Conservation (phyloP, 1,140 invertebrate species). For the Zaprionus ornatus region DNA sequence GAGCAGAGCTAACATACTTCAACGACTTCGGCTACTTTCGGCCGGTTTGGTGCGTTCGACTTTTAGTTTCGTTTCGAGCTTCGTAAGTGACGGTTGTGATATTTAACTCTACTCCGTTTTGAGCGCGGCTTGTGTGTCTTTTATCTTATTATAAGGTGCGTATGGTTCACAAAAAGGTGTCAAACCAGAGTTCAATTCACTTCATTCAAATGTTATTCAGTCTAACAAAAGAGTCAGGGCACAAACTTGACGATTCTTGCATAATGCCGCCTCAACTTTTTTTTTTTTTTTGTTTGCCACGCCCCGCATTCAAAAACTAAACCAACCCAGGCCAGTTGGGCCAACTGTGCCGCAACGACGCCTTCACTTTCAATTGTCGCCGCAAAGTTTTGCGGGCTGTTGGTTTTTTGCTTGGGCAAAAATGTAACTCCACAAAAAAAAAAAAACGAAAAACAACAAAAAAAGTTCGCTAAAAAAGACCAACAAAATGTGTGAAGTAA, state of each 20-base stretch:
- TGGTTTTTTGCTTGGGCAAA: conserved; percentile 8
- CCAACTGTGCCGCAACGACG: conserved; percentile 21
- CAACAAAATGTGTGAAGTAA: conserved; percentile 42
- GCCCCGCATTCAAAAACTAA: conserved; percentile 13
- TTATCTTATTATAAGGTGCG: conserved; percentile 11
- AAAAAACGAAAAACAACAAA: no score
- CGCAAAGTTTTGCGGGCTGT: conserved; percentile 12
- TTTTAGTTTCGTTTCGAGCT: conserved; percentile 80
- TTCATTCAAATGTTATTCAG: conserved; percentile 10
- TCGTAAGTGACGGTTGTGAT: conserved; percentile 56
- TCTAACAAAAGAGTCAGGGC: conserved; percentile 68
- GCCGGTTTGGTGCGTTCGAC: conserved; percentile 35
- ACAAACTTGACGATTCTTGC: conserved; percentile 49
- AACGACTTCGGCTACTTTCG: background rate
- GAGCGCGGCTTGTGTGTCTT: background rate
- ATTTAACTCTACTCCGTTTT: background rate
- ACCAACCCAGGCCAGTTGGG: background rate
- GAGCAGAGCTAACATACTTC: background rate
- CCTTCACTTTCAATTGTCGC: conserved; percentile 44
- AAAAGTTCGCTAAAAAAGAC: background rate
- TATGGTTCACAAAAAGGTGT: conserved; percentile 39
- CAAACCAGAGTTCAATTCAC: conserved; percentile 24
- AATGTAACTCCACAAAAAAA: background rate
- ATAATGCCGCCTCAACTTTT: conserved; percentile 16
- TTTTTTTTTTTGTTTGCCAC: background rate